Conservation (phyloP, 2,888 invertebrate species). For the Lordiphosa andalusiaca region DNA sequence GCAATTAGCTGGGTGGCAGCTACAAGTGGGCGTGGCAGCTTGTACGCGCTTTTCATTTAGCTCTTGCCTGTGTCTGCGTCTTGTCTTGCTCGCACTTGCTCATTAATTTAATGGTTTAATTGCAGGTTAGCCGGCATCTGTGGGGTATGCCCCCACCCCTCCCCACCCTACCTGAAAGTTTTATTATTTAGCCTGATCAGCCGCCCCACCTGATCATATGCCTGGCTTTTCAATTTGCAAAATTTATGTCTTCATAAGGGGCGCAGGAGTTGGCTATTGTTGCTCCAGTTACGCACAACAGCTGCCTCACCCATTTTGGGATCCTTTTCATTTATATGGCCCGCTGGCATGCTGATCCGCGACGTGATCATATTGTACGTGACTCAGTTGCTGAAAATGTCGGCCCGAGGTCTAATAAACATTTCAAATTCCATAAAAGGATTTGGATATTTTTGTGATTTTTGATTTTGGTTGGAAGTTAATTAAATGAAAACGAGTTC, state of each 20-base stretch:
- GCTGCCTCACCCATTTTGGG: conserved; percentile 40
- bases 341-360: conserved; percentile 4
- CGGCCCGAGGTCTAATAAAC: conserved; percentile 3
- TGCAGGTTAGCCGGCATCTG: conserved; percentile 35
- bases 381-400: conserved; percentile 60
- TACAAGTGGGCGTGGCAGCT: conserved; percentile 54
- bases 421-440: neutral
- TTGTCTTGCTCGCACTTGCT: conserved; percentile 46
- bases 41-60: conserved; percentile 65
- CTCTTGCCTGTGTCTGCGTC: conserved; percentile 36
- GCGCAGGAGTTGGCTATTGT: conserved; percentile 2
- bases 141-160: conserved; percentile 9
- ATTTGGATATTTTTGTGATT: neutral
- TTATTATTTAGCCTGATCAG: conserved; percentile 58
- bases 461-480: conserved; percentile 4
- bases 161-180: conserved; percentile 24
- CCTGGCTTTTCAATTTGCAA: conserved; percentile 67
- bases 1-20: conserved; percentile 59
- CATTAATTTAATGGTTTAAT: conserved; percentile 74
- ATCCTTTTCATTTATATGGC: conserved; percentile 19
- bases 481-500: conserved; percentile 10
- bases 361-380: conserved; percentile 46
- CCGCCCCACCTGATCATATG: conserved; percentile 38
- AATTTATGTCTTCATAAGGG: conserved; percentile 71
- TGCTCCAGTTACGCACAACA: conserved; percentile 19